Conservation (phyloP, 2,888 invertebrate genomes). For the Mactromeris polynyma region DNA sequence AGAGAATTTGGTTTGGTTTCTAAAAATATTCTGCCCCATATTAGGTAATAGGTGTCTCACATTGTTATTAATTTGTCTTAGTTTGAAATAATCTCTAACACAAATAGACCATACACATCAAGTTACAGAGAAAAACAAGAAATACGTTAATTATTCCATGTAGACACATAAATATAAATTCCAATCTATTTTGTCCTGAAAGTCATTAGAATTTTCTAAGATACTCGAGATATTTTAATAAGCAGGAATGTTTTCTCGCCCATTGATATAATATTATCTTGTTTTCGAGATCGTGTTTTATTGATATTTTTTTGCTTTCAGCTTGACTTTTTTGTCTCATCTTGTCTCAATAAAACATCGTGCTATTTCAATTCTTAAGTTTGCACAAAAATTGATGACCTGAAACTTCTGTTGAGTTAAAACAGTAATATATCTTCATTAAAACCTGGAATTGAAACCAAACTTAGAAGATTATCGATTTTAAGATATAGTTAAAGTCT, state of each 20-base stretch:
- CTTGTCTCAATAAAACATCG: background rate
- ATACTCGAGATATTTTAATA: background rate
- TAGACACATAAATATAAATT: conserved; percentile 3
- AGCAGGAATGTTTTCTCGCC: background rate
- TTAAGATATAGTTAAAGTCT: background rate
- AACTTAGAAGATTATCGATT: background rate
- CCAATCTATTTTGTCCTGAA: background rate
- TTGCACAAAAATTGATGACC: background rate
- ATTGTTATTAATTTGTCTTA: background rate
- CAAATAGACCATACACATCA: background rate
- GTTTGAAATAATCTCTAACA: background rate
- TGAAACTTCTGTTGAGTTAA: background rate
- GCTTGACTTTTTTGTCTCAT: background rate
- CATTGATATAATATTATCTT: background rate
- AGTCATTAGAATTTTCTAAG: background rate
- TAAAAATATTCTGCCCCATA: background rate
- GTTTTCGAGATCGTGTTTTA: too few species aligned
- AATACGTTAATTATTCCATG: background rate
- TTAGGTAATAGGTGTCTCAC: background rate
- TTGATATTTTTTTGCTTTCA: background rate
- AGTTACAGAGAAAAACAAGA: background rate
- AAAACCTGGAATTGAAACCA: background rate
- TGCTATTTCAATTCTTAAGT: background rate
- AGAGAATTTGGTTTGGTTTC: background rate
- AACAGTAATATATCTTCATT: background rate